Evolutionary conservation across 1,140 invertebrate genomes (phyloP).

Genomic region (Laupala kohalensis): DNA sequence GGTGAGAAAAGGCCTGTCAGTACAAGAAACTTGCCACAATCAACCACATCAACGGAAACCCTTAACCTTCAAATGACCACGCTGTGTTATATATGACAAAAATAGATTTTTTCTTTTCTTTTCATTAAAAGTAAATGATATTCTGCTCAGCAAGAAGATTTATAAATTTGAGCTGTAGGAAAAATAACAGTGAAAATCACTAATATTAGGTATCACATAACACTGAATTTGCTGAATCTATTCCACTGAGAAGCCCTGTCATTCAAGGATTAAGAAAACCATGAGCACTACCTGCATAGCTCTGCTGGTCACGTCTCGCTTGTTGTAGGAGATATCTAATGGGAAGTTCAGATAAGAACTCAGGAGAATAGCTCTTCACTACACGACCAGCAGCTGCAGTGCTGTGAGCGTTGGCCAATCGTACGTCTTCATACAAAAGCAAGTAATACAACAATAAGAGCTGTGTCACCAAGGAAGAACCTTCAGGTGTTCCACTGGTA

Average conservation of each 20-base stretch:
- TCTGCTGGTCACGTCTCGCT: constrained; percentile 81
- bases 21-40: too few relatives aligned
- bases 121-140: background rate
- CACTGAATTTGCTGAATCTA: too few relatives aligned
- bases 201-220: background rate
- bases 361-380: constrained; percentile 74
- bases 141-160: background rate
- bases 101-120: background rate
- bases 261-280: too few relatives aligned
- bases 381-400: constrained; percentile 55
- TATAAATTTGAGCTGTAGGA: background rate
- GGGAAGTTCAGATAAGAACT: constrained; percentile 80
- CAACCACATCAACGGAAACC: too few relatives aligned
- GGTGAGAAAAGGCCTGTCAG: constrained; percentile 62
- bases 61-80: background rate
- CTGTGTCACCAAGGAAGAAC: constrained; percentile 63
- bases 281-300: constrained; percentile 47
- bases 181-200: background rate
- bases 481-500: background rate
- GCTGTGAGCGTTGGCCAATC: constrained; percentile 62
- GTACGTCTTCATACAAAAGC: constrained; percentile 81
- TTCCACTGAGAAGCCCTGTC: too few relatives aligned
- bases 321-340: constrained; percentile 89
- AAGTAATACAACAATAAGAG: constrained; percentile 85
- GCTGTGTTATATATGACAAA: background rate